These are phyloP conservation scores for Marmota flaviventris DNA, from an alignment of 2,113 vertebrate genomes.

Conservation along the genomic window DNA sequence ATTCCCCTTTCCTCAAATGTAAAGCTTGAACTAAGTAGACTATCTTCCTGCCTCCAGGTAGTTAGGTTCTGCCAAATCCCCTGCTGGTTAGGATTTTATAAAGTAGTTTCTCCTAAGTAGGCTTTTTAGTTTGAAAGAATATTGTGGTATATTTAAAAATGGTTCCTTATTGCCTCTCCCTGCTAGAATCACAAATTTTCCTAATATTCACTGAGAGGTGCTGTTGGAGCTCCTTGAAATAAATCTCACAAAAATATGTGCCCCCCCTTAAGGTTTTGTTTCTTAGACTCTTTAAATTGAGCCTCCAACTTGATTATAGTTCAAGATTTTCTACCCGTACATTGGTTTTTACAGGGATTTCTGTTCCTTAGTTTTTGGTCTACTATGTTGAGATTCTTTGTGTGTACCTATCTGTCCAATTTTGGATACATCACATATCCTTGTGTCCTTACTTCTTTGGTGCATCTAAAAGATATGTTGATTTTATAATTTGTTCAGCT, in stretches of 20 bases:
- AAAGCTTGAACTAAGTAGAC: not conserved
- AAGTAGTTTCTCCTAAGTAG: not conserved
- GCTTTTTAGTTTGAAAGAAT: not conserved
- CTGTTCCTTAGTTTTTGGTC: not conserved
- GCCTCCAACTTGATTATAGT: not conserved
- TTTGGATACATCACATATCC: not conserved
- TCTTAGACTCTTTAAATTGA: not conserved
- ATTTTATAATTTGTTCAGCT: not conserved
- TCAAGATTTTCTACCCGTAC: not conserved
- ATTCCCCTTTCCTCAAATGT: not conserved
- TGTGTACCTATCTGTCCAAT: not conserved
- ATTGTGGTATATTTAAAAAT: not conserved
- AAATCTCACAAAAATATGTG: not conserved
- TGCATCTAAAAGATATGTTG: not conserved
- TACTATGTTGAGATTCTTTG: not conserved
- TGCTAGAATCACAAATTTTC: not conserved
- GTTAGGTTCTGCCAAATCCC: not conserved
- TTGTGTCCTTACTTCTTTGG: not conserved
- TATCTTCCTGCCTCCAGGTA: not conserved
- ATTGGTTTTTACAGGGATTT: not conserved
- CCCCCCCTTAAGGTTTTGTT: not conserved
- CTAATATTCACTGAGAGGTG: not conserved
- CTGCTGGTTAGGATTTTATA: not conserved
- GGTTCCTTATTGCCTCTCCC: not conserved
- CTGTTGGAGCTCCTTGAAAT: not conserved